Evolutionary conservation across 2,113 vertebrate species (phyloP), one percentile per base, ranked within the genome.

Genomic region (Corydoras sp.): DNA sequence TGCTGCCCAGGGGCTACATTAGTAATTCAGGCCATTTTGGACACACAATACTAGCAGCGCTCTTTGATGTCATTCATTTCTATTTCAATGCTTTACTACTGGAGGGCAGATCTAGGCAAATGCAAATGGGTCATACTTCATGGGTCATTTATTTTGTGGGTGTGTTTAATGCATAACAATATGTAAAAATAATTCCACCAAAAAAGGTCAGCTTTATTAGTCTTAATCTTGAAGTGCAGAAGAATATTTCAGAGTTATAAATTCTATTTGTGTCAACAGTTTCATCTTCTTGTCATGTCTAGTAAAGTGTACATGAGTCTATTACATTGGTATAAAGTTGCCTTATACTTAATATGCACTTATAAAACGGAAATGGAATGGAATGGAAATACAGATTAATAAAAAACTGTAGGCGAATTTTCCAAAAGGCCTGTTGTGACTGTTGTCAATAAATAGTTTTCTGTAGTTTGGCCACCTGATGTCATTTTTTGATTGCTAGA

Each of bases 51-150:
- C 69, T 55, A 15, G 43, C 29, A 69, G 61, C 72, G 10, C 65
- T 67, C 73, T 64, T 66, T 64, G 54, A 77, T 80, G 69, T 80
- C 79, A 71, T 13, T 49, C 48, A 55, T 61, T 68, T 29, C 74
- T 75, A 76, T 79, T 78, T 73, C 54, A 75, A 63, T 68, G 64
- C 67, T 71, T 62, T 55, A 53, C 71, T 75, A 68, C 68, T 85
- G 70, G 65, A 66, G 78, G 82, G 86, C 76, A 81, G 62, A 79
- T 84, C 81, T 77, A 76, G 73, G 1, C 4, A 5, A 43, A 84
- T 77, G 83, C 83, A 90, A 85, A 71, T 88, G 83, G 88, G 86
- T 86, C 86, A 88, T 77, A 82, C 84, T 84, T 73, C 64, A 73
- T 83, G 86, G 76, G 64, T 79, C 62, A 55, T 32, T n/a, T 31